Evolutionary conservation across 2,113 vertebrate species (phyloP), one percentile per base, ranked within the genome.

Genomic region (Anseranas semipalmata): DNA sequence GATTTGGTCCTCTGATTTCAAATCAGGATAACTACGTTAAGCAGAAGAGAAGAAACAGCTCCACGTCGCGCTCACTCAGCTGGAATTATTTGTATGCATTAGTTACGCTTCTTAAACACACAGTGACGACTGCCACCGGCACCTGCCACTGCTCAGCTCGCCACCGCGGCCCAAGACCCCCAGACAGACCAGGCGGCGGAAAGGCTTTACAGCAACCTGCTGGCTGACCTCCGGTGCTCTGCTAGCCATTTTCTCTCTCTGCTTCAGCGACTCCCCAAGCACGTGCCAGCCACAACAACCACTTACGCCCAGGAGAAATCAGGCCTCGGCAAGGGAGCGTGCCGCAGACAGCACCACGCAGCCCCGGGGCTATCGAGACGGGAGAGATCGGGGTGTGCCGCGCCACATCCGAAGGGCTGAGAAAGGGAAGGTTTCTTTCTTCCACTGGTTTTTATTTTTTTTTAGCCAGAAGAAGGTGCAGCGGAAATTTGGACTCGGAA

Each of bases 151-250:
- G 8, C 66, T 37, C 55, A 2, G 10, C 53, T 62, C 11, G 4
- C 22, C 8, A 4, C 41, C 10, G 0, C 0, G 2, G 72, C 37
- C 39, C 65, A 15, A 28, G 55, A 19, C 32, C 22, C 45, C 7
- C 87, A 74, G 43, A 20, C 1, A 0, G 58, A 28, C 43, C 12
- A 21, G 14, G 53, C 7, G 0, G 76, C 0, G 0, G 32, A 55
- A 77, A 77, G 83, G 65, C 88, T 95, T 88, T 10, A 45, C 32
- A 71, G 75, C 60, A 76, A 80, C 37, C 87, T 90, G 90, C 82
- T 24, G 12, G 1, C 60, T 5, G 6, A 33, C 24, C 50, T 74
- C 53, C 8, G 65, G 59, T 53, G 41, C 76, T 87, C 46, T 27
- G 60, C 9, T 68, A 53, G 63, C 83, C 4, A 1, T 1, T 90